These are phyloP conservation scores for Lepilemur ruficaudatus DNA, from an alignment of 2,797 vertebrate species.

Conservation along the genomic window DNA sequence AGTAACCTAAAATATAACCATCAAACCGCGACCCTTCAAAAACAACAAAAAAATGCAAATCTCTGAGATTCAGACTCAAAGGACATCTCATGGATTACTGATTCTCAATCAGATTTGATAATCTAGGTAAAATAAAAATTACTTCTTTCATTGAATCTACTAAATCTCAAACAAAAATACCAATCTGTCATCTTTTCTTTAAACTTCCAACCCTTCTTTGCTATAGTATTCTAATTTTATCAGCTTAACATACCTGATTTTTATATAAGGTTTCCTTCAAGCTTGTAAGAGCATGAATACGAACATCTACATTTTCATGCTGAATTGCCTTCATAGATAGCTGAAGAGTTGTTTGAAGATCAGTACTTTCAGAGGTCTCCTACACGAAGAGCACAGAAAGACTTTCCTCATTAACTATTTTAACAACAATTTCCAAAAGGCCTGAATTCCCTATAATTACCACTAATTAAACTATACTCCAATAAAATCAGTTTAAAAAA, in stretches of 20 bases:
- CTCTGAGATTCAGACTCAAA: background rate
- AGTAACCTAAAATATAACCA: background rate
- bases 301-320: conserved; percentile 97
- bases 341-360: conserved; percentile 92
- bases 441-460: background rate
- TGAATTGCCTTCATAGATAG: conserved; percentile 97
- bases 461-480: background rate
- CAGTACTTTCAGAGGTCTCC: conserved; percentile 94
- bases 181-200: background rate
- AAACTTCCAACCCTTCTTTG: background rate
- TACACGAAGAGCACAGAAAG: conserved; percentile 63
- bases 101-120: conserved; percentile 20
- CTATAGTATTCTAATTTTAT: background rate
- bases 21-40: conserved; percentile 38
- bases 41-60: background rate
- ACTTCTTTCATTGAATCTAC: background rate
- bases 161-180: conserved; percentile 32
- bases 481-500: conserved; percentile 9
- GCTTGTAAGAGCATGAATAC: conserved; percentile 96
- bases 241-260: conserved; percentile 84
- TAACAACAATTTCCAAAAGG: conserved; percentile 36
- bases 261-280: conserved; percentile 95
- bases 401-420: background rate
- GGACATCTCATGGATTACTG: background rate
- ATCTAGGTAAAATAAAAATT: conserved; percentile 41